Evolutionary conservation across 2,888 invertebrate genomes (phyloP), one percentile per base, ranked within the genome.

Genomic region (Leptinotarsa peninsularis): DNA sequence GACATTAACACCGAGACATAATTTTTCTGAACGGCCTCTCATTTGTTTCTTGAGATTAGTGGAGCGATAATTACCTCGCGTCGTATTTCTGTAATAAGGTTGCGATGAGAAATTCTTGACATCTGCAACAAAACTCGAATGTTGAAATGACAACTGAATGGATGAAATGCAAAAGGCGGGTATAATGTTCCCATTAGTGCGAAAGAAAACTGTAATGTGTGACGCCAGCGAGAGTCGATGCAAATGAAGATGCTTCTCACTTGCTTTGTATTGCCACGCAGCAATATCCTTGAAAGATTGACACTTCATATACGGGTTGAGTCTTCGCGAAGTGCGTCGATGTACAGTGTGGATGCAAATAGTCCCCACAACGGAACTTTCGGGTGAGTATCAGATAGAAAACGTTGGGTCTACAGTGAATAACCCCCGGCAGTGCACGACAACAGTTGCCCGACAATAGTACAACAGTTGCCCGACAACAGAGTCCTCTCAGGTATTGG

Each of bases 21-120:
- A 17, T 63, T 63, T 63, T 27, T n/a, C 4, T 17, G 2, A 82
- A 82, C 82, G 78, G 78, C 72, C 73, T 60, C 75, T 76, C 82
- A 80, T 82, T 83, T 81, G 82, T 81, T 81, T 81, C 70, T 80
- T 80, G 80, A 81, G 82, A 83, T 82, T 83, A 81, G 79, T 58
- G 79, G 15, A 33, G 66, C 76, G 76, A 79, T 83, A 83, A 82
- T 81, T 79, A 83, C 81, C 76, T 79, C 80, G 79, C 76, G 66
- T 76, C 78, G 80, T 74, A 76, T 78, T 76, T 76, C 76, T 78
- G 79, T 81, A 83, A 83, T 82, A 81, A 76, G 74, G 76, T 81
- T 81, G 80, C 77, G 78, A 83, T 82, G 82, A 81, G 78, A 83
- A 83, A 78, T 76, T 33, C 63, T 27, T 33, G 63, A 63, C 63